phyloP scores from a whole-genome alignment of 35 echinoderm and acorn worm species.

The Amphiura filiformis region DNA sequence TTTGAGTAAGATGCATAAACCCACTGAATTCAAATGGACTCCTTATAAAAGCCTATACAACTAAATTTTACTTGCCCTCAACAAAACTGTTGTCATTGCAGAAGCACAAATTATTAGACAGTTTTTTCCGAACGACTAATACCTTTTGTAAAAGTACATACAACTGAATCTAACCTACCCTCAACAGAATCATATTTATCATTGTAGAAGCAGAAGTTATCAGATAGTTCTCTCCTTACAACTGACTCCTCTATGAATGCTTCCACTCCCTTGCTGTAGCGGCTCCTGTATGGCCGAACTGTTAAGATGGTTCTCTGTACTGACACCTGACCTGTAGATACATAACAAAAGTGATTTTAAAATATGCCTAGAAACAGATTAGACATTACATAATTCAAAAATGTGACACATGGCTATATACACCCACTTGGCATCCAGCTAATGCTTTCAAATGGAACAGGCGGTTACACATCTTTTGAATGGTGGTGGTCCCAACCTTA shows the following conservation, averaged over 20 bases:
- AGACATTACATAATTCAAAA: neutral
- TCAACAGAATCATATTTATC: constrained; percentile 83
- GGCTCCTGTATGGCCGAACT: constrained; percentile 47
- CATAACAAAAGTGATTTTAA: no score
- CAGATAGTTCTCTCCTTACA: constrained; percentile 61
- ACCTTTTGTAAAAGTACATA: no score
- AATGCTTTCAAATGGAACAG: no score
- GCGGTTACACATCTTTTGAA: no score
- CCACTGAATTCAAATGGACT: no score
- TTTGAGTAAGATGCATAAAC: no score
- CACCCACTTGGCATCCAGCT: neutral
- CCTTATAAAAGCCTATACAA: no score
- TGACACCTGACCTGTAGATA: constrained; percentile 84
- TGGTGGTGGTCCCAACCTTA: no score
- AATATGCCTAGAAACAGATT: neutral
- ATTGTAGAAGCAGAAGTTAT: constrained; percentile 95
- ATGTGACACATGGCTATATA: neutral
- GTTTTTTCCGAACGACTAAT: no score
- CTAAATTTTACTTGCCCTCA: neutral
- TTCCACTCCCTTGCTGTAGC: constrained; percentile 64
- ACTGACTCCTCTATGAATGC: constrained; percentile 61
- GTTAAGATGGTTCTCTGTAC: constrained; percentile 64
- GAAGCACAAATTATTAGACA: no score
- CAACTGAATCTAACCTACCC: constrained; percentile 36
- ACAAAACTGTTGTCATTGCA: no score